Base-by-base conservation (phyloP, 2,113 vertebrate species). In the Coptodon bakossiorum region DNA sequence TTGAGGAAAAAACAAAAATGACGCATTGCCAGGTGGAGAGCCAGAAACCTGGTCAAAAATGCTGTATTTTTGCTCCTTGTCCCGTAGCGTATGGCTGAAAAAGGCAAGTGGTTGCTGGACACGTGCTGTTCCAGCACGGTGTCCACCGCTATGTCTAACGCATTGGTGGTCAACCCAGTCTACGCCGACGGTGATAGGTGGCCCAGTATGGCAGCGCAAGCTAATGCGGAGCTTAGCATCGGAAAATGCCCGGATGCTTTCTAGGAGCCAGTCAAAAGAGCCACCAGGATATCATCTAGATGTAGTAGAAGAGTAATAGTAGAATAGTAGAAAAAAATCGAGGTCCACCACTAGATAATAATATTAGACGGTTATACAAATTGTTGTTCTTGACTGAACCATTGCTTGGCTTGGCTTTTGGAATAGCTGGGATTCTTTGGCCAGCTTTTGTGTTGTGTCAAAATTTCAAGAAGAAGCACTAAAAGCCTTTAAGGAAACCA, bases 281-380 rank as follows among this genome's bases (percentile, higher is more conserved):
- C 29, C 57, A 17, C 29, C 29, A 61, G 57, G 57, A 34, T 61
- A 61, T 61, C 16, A 61, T 61, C 57, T 34, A 61, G 1, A 34
- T 61, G 19, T 61, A 19, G 57, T 17, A 3, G 27, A 31, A 59
- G 8, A 61, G 8, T 34, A 61, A 61, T 61, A 61, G 34, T 34
- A 19, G 29, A 34, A 34, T 61, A 19, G 57, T 10, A 61, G 29
- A 34, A 61, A 31, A 17, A 10, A 61, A 61, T 34, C 0, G 0
- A 61, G 16, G 59, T 61, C 59, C 29, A 61, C 59, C 16, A 34
- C 59, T 19, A 63, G 31, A 66, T 66, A 38, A 66, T 22, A 5
- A 66, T 66, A 38, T 66, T 13, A 66, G 19, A 66, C 6, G 0
- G 10, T 0, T 38, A n/a, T n/a, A 66, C 34, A 66, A 38, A 66